Conservation (phyloP, 2,797 vertebrate genomes). For the Pristis pectinata region DNA sequence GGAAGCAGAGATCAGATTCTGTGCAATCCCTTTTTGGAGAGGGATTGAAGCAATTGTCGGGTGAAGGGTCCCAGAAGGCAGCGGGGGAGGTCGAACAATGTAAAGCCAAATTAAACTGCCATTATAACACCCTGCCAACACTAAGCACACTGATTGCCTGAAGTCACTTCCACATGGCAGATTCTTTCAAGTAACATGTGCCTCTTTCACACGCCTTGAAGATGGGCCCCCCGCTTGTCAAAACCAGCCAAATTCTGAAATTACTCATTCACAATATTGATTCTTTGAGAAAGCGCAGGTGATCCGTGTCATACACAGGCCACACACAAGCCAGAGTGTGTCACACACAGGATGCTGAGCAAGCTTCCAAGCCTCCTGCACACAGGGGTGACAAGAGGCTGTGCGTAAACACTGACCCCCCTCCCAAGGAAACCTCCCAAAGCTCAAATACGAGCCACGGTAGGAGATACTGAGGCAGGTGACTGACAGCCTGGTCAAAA, state of each 20-base stretch:
- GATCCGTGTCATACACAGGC: neutral
- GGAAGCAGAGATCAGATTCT: neutral
- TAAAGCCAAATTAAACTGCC: neutral
- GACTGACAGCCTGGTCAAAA: neutral
- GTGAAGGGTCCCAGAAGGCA: neutral
- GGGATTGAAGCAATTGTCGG: neutral
- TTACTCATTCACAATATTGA: neutral
- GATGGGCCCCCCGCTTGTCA: neutral
- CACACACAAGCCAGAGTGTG: conserved; percentile 2
- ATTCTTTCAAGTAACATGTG: neutral
- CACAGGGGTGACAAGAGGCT: too few relatives aligned
- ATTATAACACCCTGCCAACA: neutral
- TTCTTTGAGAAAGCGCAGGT: neutral
- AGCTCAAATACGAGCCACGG: neutral
- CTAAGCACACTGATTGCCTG: neutral
- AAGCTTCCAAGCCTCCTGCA: neutral
- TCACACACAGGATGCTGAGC: neutral
- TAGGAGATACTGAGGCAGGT: neutral
- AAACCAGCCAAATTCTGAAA: conserved; percentile 16
- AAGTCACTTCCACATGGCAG: neutral
- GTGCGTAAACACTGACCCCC: too few relatives aligned
- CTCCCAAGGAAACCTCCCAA: neutral
- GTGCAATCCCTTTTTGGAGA: neutral
- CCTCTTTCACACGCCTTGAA: neutral
- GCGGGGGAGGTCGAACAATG: neutral